A percentile compares a stretch with the other conserved stretches of the same genome.
Evolutionary conservation across 2,888 invertebrate species (phyloP).

Genomic region (Timema podura): DNA sequence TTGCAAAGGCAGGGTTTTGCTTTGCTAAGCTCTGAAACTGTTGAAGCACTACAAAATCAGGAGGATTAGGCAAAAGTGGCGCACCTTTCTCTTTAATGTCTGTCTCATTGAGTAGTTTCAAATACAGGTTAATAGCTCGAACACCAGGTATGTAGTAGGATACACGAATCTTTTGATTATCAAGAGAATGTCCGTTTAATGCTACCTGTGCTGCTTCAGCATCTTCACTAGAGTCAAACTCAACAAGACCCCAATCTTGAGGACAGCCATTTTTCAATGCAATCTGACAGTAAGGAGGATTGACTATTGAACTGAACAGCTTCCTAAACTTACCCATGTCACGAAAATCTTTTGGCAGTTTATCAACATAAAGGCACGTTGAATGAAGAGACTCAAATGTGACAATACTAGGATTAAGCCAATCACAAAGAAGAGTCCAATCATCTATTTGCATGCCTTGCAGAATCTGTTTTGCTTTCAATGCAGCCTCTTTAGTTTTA

Average conservation of each 20-base stretch:
- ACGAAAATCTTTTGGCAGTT: slow-evolving; percentile 48
- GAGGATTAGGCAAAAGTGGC: slow-evolving; percentile 45
- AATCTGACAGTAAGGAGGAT: slow-evolving; percentile 53
- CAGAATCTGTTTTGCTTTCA: slow-evolving; percentile 44
- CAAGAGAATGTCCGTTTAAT: slow-evolving; percentile 42
- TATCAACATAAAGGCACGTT: slow-evolving; percentile 49
- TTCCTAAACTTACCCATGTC: slow-evolving; percentile 49
- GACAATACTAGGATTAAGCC: slow-evolving; percentile 47
- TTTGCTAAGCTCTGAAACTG: slow-evolving; percentile 48
- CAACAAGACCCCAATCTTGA: slow-evolving; percentile 51
- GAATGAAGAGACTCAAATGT: slow-evolving; percentile 49
- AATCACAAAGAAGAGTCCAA: slow-evolving; percentile 47
- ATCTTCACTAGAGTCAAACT: slow-evolving; percentile 45
- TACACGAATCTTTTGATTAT: slow-evolving; percentile 45
- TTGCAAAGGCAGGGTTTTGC: slow-evolving; percentile 47
- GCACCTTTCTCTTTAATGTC: slow-evolving; percentile 36
- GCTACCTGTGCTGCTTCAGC: slow-evolving; percentile 43
- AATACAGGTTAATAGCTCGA: slow-evolving; percentile 49
- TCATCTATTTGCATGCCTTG: slow-evolving; percentile 45
- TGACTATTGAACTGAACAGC: slow-evolving; percentile 47
- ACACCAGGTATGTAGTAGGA: slow-evolving; percentile 52
- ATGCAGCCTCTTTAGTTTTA: slow-evolving; percentile 46
- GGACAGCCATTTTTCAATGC: slow-evolving; percentile 49
- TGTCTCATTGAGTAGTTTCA: slow-evolving; percentile 45
- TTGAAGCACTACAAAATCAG: slow-evolving; percentile 44